A percentile compares a stretch with the other conserved stretches of the same genome.
Conservation (phyloP, 64 coral and sea anemone species). For the Orbicella faveolata region DNA sequence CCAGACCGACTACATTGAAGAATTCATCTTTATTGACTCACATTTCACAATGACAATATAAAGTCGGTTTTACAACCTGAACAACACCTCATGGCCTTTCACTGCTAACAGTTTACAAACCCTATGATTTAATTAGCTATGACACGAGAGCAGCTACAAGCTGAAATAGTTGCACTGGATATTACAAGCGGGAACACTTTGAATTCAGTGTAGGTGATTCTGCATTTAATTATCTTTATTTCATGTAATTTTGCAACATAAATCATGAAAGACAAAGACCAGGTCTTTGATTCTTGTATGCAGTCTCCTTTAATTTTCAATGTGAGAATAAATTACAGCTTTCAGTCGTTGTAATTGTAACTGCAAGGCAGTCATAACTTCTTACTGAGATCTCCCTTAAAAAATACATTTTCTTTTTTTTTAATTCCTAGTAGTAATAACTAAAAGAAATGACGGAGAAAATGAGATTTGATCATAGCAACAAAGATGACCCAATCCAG, state of each 20-base stretch:
- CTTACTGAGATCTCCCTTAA: background rate
- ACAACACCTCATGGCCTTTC: slow-evolving; percentile 33
- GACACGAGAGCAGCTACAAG: background rate
- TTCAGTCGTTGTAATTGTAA: background rate
- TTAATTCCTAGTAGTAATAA: background rate
- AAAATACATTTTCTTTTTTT: background rate
- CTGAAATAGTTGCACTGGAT: background rate
- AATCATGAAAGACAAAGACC: too few species aligned
- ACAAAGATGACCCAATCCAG: background rate
- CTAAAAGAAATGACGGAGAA: background rate
- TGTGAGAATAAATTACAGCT: too few species aligned
- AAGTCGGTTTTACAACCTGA: slow-evolving; percentile 62
- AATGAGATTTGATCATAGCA: background rate
- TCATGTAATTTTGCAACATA: too few species aligned
- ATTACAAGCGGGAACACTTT: background rate
- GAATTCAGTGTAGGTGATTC: background rate
- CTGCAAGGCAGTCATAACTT: background rate
- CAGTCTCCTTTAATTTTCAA: too few species aligned
- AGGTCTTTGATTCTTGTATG: too few species aligned
- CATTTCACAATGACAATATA: slow-evolving; percentile 78
- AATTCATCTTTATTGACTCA: slow-evolving; percentile 75
- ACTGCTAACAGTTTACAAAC: slow-evolving; percentile 47
- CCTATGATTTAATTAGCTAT: slow-evolving; percentile 42
- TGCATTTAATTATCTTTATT: too few species aligned
- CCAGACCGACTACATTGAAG: slow-evolving; percentile 43